phyloP scores from a whole-genome alignment of 2,888 invertebrate genomes.

The Dorcus parallelipipedus region DNA sequence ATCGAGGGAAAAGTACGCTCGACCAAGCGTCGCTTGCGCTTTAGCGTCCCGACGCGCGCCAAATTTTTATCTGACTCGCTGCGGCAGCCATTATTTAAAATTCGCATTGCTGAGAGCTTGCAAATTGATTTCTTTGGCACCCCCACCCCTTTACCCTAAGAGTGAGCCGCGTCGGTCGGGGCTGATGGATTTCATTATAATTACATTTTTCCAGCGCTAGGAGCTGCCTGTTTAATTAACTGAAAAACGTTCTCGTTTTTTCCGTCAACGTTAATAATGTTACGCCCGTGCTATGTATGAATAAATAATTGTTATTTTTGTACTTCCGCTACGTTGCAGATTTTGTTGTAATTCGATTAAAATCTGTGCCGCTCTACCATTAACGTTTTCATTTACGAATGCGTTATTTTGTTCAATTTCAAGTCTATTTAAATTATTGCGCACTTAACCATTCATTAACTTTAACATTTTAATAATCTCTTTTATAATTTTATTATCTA shows the following conservation, averaged over 20 bases:
- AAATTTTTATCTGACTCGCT: constrained; percentile 31
- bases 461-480: too few species aligned
- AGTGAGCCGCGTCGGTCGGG: constrained; percentile 29
- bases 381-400: too few species aligned
- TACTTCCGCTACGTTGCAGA: background rate
- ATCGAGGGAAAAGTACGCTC: constrained; percentile 33
- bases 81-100: constrained; percentile 45
- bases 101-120: constrained; percentile 45
- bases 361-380: background rate
- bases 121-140: constrained; percentile 47
- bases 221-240: constrained; percentile 41
- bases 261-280: constrained; percentile 35
- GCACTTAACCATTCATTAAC: too few species aligned
- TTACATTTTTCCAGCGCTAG: constrained; percentile 43
- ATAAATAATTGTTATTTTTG: constrained; percentile 27
- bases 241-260: constrained; percentile 38
- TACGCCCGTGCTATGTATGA: constrained; percentile 31
- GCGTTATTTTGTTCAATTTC: too few species aligned
- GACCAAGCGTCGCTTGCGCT: constrained; percentile 26
- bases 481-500: too few species aligned
- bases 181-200: constrained; percentile 47
- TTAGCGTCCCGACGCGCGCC: constrained; percentile 18
- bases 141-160: constrained; percentile 20
- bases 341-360: constrained; percentile 6
- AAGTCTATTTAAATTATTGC: too few species aligned